Evolutionary conservation across 1,140 invertebrate species (phyloP), one percentile per base, ranked within the genome.

Genomic region (Caenorhabditis inopinata): DNA sequence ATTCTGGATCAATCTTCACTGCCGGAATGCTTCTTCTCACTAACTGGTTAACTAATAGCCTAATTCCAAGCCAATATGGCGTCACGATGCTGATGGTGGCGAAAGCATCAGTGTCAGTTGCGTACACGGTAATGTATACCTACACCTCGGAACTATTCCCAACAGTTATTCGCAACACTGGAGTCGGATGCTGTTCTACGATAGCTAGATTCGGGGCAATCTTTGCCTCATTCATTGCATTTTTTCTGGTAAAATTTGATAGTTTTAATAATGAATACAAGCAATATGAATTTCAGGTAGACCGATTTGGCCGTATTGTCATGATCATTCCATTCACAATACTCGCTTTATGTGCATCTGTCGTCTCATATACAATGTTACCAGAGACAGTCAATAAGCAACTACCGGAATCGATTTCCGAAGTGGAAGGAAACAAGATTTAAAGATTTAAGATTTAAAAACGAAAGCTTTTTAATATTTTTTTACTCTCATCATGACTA

Each of bases 171-270:
- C 42, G 90, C 23, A 91, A 91, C 82, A 88, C 89, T 45, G 90
- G 89, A 2, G 87, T 91, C 53, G 90, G 89, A 16, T 81, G 89
- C n/a, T 91, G 90, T 82, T 90, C 90, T 7, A 90, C 90, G 88
- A 87, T 90, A 35, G 90, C 90, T 14, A 85, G 91, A 49, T 80
- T 91, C 32, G 91, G 91, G 38, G 89, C 89, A 9, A 90, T 91
- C 74, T 51, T 89, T 16, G 90, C 91, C 0, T 90, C 91, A 2
- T 85, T 87, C 68, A 87, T 91, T 16, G 82, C 86, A 62, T 85
- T 88, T 77, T 89, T 86, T 85, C 74, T 88, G 79, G 87, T 85
- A 51, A 53, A 73, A 51, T 11, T 6, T 11, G 3, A 18, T 16
- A 27, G 7, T 68, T 25, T 7, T 68, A 78, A 38, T 18, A 46